Percentiles rank a stretch among this genome's conserved stretches.
phyloP scores from a whole-genome alignment of 1,140 invertebrate species.

The Melanaphis sacchari region DNA sequence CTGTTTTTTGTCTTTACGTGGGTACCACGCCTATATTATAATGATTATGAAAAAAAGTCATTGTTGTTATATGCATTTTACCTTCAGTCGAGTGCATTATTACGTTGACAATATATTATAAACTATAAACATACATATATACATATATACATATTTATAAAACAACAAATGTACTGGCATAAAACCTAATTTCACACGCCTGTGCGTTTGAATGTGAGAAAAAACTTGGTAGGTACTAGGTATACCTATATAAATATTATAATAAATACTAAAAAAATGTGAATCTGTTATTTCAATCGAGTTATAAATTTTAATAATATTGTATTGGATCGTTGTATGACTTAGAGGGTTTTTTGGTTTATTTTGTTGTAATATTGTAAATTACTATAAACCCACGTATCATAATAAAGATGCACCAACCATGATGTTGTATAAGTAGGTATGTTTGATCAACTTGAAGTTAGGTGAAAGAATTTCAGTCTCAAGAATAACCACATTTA shows the following conservation, averaged over 20 bases:
- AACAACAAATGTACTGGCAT: neutral
- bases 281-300: neutral
- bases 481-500: too few species aligned
- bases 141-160: neutral
- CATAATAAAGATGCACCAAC: too few species aligned
- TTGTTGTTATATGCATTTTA: neutral
- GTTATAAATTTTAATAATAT: too few species aligned
- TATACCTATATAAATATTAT: neutral
- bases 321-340: too few species aligned
- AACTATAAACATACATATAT: neutral
- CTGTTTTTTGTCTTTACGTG: neutral
- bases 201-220: neutral
- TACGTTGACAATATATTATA: neutral
- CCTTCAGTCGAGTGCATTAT: neutral
- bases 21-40: neutral
- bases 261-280: neutral
- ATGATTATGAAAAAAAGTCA: neutral
- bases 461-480: too few species aligned
- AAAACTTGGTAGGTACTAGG: neutral
- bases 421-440: too few species aligned
- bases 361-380: too few species aligned
- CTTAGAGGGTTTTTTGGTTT: too few species aligned
- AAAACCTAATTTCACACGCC: neutral
- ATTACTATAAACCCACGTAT: too few species aligned
- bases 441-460: too few species aligned